Evolutionary conservation across 2,797 vertebrate species (phyloP).

Genomic region (Knipowitschia caucasica): DNA sequence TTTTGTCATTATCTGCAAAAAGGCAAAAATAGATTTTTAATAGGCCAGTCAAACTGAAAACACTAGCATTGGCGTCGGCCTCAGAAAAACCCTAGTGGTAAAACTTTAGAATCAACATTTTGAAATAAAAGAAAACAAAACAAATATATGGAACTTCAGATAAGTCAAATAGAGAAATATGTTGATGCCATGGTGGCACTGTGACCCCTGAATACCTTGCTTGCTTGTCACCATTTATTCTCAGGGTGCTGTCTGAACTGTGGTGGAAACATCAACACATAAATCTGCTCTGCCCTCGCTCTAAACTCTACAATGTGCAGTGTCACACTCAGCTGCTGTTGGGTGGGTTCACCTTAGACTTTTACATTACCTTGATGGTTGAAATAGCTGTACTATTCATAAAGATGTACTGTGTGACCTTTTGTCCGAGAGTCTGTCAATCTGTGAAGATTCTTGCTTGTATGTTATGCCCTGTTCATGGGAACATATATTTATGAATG

Average conservation of each 20-base stretch:
- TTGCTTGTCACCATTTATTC: conserved; percentile 25
- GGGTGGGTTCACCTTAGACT: conserved; percentile 14
- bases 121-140: too few species aligned
- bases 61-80: too few species aligned
- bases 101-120: too few species aligned
- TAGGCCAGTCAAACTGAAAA: too few species aligned
- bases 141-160: too few species aligned
- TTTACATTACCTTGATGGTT: conserved; percentile 4
- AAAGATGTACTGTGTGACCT: conserved; percentile 9
- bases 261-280: conserved; percentile 59
- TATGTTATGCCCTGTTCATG: too few species aligned
- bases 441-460: too few species aligned
- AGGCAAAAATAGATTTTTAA: too few species aligned
- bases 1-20: too few species aligned
- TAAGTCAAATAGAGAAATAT: too few species aligned
- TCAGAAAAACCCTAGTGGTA: too few species aligned
- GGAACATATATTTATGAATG: too few species aligned
- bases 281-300: conserved; percentile 49
- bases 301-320: conserved; percentile 53
- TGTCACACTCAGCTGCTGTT: conserved; percentile 25
- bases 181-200: conserved; percentile 16
- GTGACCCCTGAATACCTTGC: conserved; percentile 14
- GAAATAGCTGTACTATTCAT: conserved; percentile 6
- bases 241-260: conserved; percentile 39
- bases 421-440: not conserved